Percentiles rank a stretch among this genome's conserved stretches.
These are phyloP conservation scores for Elgonia sp. DNA, from an alignment of 2,888 invertebrate genomes.

Conservation along the genomic window DNA sequence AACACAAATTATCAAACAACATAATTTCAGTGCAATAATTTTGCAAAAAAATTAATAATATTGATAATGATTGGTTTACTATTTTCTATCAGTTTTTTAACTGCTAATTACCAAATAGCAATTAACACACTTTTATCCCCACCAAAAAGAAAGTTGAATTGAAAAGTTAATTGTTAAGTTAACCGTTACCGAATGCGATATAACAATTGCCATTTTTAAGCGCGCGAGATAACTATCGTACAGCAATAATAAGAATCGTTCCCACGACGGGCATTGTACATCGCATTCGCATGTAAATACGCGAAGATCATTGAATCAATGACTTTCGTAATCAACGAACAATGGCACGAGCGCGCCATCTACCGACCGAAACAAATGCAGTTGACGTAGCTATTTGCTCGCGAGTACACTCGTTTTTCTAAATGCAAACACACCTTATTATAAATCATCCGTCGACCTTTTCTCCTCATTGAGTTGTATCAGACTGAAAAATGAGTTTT, in stretches of 20 bases:
- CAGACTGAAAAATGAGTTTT: neutral
- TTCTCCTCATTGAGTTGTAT: neutral
- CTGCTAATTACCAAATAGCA: neutral
- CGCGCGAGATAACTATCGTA: constrained; percentile 48
- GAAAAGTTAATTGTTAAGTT: constrained; percentile 48
- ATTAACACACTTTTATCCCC: constrained; percentile 39
- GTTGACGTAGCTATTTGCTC: constrained; percentile 28
- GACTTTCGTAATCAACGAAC: constrained; percentile 65
- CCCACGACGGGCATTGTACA: constrained; percentile 62
- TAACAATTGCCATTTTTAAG: constrained; percentile 38
- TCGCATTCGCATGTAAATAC: constrained; percentile 64
- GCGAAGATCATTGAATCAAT: constrained; percentile 64
- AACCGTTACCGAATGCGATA: constrained; percentile 40
- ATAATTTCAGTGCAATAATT: neutral
- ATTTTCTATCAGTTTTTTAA: too few relatives aligned
- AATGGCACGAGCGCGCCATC: constrained; percentile 60
- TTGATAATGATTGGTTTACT: too few relatives aligned
- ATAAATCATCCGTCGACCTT: constrained; percentile 44
- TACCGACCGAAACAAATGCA: constrained; percentile 18
- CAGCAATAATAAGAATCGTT: constrained; percentile 63
- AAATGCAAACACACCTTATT: constrained; percentile 28
- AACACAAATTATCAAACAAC: too few relatives aligned
- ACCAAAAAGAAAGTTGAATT: constrained; percentile 27
- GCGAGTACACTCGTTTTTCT: neutral
- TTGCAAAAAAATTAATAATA: neutral